These are phyloP conservation scores for Lethrus apterus DNA, from an alignment of 1,140 invertebrate genomes.

Conservation along the genomic window DNA sequence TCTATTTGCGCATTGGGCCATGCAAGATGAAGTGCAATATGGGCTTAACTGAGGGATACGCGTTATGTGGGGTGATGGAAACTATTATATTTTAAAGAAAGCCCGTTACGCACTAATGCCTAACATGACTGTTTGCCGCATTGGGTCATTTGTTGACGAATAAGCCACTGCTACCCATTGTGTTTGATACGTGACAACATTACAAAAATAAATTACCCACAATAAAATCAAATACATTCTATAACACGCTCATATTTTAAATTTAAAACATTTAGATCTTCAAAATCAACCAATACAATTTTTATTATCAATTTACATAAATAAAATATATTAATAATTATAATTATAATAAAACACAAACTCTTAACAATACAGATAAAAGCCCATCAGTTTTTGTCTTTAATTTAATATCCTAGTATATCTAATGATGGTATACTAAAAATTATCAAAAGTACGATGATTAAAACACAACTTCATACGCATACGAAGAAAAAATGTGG, in stretches of 20 bases:
- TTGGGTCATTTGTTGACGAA: slow-evolving; percentile 28
- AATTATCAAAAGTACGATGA: too few relatives aligned
- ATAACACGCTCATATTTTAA: slow-evolving; percentile 3
- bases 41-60: slow-evolving; percentile 20
- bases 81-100: slow-evolving; percentile 33
- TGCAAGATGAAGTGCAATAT: slow-evolving; percentile 34
- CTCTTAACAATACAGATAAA: too few relatives aligned
- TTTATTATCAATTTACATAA: too few relatives aligned
- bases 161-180: slow-evolving; percentile 1
- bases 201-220: slow-evolving; percentile 12
- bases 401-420: too few relatives aligned
- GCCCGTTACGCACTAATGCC: slow-evolving; percentile 27
- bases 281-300: slow-evolving; percentile 1
- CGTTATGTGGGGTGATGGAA: slow-evolving; percentile 23
- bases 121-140: slow-evolving; percentile 23
- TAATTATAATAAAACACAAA: too few relatives aligned
- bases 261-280: background rate
- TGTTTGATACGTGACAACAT: background rate
- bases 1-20: slow-evolving; percentile 30
- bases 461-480: too few relatives aligned
- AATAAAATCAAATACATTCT: slow-evolving; percentile 7
- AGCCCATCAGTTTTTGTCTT: too few relatives aligned
- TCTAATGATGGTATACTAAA: too few relatives aligned
- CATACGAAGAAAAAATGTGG: too few relatives aligned
- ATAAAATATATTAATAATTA: too few relatives aligned